These are phyloP conservation scores for Zaprionus capensis DNA, from an alignment of 1,140 invertebrate genomes.

Conservation along the genomic window DNA sequence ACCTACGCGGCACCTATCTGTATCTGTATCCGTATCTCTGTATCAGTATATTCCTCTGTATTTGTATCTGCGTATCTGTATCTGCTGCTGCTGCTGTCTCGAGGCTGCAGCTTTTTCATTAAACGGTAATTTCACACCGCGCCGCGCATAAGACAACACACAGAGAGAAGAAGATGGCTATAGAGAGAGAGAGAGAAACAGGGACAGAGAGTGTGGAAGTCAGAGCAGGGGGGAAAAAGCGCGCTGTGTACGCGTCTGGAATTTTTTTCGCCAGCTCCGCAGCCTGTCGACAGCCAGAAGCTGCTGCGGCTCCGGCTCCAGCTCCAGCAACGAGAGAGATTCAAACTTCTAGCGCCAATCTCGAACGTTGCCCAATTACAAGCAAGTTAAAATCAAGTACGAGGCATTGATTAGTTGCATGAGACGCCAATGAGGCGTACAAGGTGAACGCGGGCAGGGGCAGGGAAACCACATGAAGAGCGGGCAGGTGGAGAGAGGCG, in stretches of 20 bases:
- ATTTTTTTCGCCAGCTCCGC: slow-evolving; percentile 65
- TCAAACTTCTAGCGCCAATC: slow-evolving; percentile 46
- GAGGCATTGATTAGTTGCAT: slow-evolving; percentile 75
- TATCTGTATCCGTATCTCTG: slow-evolving; percentile 25
- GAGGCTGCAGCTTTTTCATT: slow-evolving; percentile 65
- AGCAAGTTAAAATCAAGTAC: slow-evolving; percentile 81
- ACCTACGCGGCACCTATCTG: slow-evolving; percentile 63
- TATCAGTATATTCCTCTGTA: slow-evolving; percentile 20
- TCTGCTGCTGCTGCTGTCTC: slow-evolving; percentile 16
- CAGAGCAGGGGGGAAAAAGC: neutral
- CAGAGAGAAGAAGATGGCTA: neutral
- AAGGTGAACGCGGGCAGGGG: neutral
- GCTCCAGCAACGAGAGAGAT: slow-evolving; percentile 17
- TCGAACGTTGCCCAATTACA: slow-evolving; percentile 76
- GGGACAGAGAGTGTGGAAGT: neutral
- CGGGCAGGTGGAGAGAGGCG: neutral
- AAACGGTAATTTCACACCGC: slow-evolving; percentile 78
- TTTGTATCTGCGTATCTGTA: slow-evolving; percentile 12
- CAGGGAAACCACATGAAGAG: neutral
- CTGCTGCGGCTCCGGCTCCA: neutral
- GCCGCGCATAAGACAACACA: slow-evolving; percentile 30
- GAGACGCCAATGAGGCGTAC: neutral
- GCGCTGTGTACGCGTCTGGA: slow-evolving; percentile 64
- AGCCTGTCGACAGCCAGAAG: slow-evolving; percentile 3
- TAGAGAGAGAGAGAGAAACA: neutral